Conservation (phyloP, 2,797 vertebrate species). For the Urophycis tenuis region DNA sequence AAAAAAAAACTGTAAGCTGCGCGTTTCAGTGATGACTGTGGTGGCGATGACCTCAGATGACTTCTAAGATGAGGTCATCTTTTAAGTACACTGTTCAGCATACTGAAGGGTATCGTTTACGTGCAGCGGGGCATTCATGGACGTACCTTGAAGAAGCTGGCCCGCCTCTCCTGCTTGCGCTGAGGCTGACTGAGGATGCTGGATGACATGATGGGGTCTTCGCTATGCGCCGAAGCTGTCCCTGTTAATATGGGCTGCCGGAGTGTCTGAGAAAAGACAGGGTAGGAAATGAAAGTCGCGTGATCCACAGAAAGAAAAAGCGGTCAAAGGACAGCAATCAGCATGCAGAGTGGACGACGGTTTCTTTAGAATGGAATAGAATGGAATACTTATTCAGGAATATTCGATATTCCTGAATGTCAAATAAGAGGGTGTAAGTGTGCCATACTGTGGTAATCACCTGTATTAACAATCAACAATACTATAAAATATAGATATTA, state of each 20-base stretch:
- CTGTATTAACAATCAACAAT: background rate
- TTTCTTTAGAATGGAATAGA: too few relatives aligned
- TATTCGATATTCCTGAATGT: background rate
- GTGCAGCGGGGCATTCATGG: background rate
- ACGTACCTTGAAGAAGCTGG: conserved; percentile 93
- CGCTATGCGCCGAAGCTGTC: background rate
- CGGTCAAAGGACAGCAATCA: too few relatives aligned
- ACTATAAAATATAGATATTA: background rate
- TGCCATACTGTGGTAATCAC: background rate
- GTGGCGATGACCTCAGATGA: too few relatives aligned
- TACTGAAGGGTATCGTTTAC: background rate
- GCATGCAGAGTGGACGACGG: too few relatives aligned
- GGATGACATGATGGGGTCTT: conserved; percentile 63
- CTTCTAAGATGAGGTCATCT: too few relatives aligned
- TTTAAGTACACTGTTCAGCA: background rate
- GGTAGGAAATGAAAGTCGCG: background rate
- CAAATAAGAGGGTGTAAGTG: background rate
- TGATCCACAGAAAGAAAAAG: background rate
- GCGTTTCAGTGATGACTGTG: too few relatives aligned
- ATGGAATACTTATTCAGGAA: too few relatives aligned
- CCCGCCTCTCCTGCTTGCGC: conserved; percentile 69
- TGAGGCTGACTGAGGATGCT: conserved; percentile 61
- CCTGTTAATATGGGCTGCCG: background rate
- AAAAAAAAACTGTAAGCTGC: too few relatives aligned
- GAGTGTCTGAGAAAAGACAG: background rate